These are phyloP conservation scores for Virgularia gustaviana DNA, from an alignment of 92 coral and sea anemone species.

Conservation along the genomic window DNA sequence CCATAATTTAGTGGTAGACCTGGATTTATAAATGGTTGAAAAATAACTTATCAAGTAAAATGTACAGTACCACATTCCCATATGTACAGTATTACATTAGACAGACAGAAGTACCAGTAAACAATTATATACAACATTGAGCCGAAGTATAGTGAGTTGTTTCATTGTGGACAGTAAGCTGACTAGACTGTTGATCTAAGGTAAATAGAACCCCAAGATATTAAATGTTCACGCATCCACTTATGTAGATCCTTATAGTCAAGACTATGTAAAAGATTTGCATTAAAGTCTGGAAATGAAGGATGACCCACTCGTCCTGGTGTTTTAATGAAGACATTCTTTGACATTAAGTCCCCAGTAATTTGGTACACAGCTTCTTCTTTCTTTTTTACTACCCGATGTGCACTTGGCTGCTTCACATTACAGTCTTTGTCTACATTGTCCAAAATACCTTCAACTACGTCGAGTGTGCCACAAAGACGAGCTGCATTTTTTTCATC, in stretches of 20 bases:
- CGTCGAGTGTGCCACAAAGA: conserved; percentile 57
- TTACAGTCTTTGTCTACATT: conserved; percentile 52
- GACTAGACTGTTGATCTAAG: background rate
- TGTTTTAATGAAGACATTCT: background rate
- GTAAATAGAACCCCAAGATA: conserved; percentile 40
- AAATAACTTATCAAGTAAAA: too few relatives aligned
- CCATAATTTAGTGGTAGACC: too few relatives aligned
- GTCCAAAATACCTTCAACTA: conserved; percentile 38
- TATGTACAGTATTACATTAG: background rate
- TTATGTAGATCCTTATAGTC: conserved; percentile 54
- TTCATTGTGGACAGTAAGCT: background rate
- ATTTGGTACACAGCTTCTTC: conserved; percentile 47
- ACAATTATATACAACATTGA: background rate
- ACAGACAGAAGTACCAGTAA: too few relatives aligned
- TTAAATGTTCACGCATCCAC: conserved; percentile 53
- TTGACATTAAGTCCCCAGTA: background rate
- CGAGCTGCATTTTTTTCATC: conserved; percentile 57
- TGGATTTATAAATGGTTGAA: too few relatives aligned
- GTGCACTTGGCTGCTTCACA: background rate
- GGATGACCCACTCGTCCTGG: conserved; percentile 54
- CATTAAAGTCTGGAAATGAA: conserved; percentile 47
- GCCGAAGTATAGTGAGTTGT: background rate
- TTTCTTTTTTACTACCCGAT: conserved; percentile 32
- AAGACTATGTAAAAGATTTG: conserved; percentile 34
- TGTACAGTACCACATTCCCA: too few relatives aligned